Base-by-base conservation (phyloP, 2,113 vertebrate genomes). In the Pleuronectes platessa region DNA sequence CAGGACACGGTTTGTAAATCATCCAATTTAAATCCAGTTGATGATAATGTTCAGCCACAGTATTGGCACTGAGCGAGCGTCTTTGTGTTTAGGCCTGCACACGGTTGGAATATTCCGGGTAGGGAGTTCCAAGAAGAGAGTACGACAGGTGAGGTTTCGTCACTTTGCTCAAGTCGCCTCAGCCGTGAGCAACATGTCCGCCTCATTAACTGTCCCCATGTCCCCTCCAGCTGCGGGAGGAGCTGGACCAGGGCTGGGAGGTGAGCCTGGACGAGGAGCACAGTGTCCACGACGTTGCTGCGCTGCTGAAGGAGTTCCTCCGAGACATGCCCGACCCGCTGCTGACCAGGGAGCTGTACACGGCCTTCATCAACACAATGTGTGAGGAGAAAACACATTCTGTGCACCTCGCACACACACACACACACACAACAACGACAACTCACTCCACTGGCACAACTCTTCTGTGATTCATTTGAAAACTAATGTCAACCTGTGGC, bases 41-140 rank as follows among this genome's bases (percentile, higher is more conserved):
- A 42, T 42, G 40, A 42, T 42, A 13, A 42, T 42, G 15, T 17
- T 49, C 17, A 4, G 45, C 15, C 3, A 17, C 45, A 4, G 5
- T 6, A 68, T 31, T 20, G 21, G 26, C 47, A 71, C 40, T 76
- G 42, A 71, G 37, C 55, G 18, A 51, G 12, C 21, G 37, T 73
- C 49, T 55, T 53, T 61, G 31, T 83, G 61, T 91, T 47, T 78
- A 99, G 98, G 96, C 84, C 95, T 99, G 53, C 96, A 98, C 78
- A 99, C 97, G 14, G 97, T 99, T 67, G 98, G 98, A 76, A 99
- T 99, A 90, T 99, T 99, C 92, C 95, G 98, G 84, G 95, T 99
- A 71, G 98, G 98, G 86, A 99, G 98, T 86, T 99, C 98, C 79
- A 99, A 98, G 94, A 99, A 98, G 90, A 95, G 98, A 95, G 97